These are phyloP conservation scores for Parazoanthus darwini DNA, from an alignment of 92 coral and sea anemone species.

Conservation along the genomic window DNA sequence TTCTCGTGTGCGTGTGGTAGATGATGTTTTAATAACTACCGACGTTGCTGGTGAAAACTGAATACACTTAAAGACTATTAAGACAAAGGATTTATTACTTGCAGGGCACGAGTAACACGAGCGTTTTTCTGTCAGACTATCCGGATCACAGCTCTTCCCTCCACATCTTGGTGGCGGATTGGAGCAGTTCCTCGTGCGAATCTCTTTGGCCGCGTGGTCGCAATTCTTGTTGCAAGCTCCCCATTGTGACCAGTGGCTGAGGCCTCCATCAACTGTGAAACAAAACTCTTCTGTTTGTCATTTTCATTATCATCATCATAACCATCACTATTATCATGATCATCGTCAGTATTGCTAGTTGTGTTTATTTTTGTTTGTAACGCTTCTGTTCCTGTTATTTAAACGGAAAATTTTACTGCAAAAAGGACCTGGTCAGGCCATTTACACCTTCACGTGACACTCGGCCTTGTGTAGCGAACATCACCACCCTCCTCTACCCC, in stretches of 20 bases:
- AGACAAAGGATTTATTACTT: neutral
- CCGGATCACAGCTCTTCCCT: neutral
- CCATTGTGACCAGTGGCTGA: neutral
- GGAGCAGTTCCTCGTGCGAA: neutral
- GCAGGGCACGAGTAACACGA: neutral
- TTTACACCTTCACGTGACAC: too few relatives aligned
- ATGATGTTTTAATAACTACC: neutral
- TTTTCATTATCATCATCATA: too few relatives aligned
- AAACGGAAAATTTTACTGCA: too few relatives aligned
- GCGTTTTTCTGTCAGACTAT: neutral
- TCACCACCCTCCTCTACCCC: neutral
- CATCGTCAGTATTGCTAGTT: neutral
- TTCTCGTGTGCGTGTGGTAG: neutral
- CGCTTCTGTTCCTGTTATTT: too few relatives aligned
- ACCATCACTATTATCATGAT: neutral
- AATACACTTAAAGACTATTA: neutral
- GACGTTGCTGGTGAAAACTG: neutral
- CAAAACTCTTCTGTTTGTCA: neutral
- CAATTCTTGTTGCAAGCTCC: neutral
- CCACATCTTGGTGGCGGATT: conserved; percentile 1
- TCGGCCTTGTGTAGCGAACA: too few relatives aligned
- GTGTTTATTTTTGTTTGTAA: too few relatives aligned
- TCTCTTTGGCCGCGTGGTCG: neutral
- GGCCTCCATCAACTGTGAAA: neutral
- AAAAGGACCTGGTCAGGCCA: too few relatives aligned